Percentiles rank a stretch among this genome's conserved stretches.
Evolutionary conservation across 2,888 invertebrate species (phyloP).

Genomic region (Noctua janthe): DNA sequence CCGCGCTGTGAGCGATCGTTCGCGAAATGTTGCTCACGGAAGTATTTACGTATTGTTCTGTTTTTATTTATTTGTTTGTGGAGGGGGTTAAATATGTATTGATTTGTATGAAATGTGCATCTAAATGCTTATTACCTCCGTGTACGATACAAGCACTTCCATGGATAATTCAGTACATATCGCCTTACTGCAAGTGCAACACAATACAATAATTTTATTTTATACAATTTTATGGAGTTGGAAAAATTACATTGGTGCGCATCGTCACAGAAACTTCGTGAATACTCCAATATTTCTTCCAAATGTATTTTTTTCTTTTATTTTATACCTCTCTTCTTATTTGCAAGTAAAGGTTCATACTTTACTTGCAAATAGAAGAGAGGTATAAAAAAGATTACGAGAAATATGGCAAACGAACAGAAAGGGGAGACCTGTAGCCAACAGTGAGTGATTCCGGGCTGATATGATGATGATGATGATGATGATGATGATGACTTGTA

Average conservation of each 20-base stretch:
- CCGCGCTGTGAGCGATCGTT: slow-evolving; percentile 77
- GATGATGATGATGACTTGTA: background rate
- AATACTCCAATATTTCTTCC: background rate
- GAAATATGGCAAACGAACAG: background rate
- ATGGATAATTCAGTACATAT: background rate
- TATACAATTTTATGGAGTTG: background rate
- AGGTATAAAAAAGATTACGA: background rate
- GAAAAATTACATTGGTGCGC: no score
- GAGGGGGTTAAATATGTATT: background rate
- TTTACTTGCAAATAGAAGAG: background rate
- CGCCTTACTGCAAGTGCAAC: background rate
- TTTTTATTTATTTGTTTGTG: slow-evolving; percentile 37
- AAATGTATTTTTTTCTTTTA: no score
- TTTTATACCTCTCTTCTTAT: no score
- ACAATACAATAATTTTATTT: background rate
- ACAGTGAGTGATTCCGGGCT: background rate
- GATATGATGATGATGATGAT: background rate
- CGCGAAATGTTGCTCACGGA: slow-evolving; percentile 46
- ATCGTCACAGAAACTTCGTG: background rate
- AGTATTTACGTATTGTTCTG: slow-evolving; percentile 53
- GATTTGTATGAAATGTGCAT: background rate
- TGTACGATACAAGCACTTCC: background rate
- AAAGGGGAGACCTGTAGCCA: background rate
- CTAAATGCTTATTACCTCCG: background rate
- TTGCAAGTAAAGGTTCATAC: no score